These are phyloP conservation scores for Chelonus formosanus DNA, from an alignment of 2,888 invertebrate genomes.

Conservation along the genomic window DNA sequence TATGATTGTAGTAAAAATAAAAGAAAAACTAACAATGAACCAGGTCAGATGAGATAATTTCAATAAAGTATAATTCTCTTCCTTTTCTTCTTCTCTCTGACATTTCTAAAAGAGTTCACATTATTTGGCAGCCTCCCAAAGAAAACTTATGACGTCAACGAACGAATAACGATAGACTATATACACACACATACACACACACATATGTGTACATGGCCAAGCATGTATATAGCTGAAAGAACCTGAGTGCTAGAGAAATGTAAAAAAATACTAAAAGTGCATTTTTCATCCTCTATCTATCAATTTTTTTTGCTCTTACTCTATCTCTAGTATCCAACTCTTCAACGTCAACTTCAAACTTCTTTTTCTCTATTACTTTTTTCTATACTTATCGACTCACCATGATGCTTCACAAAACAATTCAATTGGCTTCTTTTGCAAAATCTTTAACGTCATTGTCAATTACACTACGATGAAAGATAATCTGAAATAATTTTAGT, in stretches of 20 bases:
- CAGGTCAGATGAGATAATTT: slow-evolving; percentile 21
- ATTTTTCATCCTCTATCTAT: slow-evolving; percentile 3
- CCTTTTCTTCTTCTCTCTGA: neutral
- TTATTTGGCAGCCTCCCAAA: slow-evolving; percentile 13
- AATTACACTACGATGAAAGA: too few relatives aligned
- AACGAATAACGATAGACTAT: slow-evolving; percentile 19
- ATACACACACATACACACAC: too few relatives aligned
- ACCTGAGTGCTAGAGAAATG: neutral
- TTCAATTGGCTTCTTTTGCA: neutral
- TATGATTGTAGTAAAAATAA: neutral
- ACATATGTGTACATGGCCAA: too few relatives aligned
- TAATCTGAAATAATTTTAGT: too few relatives aligned
- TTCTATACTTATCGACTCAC: slow-evolving; percentile 2
- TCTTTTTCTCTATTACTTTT: neutral
- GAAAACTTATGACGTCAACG: slow-evolving; percentile 24
- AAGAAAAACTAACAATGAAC: slow-evolving; percentile 7
- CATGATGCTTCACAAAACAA: slow-evolving; percentile 3
- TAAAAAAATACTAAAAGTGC: slow-evolving; percentile 3
- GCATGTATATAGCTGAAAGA: neutral
- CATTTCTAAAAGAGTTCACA: slow-evolving; percentile 20
- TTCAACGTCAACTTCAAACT: slow-evolving; percentile 3
- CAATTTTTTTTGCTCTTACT: slow-evolving; percentile 3
- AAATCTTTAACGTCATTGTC: neutral
- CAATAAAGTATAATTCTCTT: slow-evolving; percentile 9
- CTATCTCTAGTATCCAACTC: neutral